Conservation (phyloP, 2,113 vertebrate genomes). For the Leptocoma aspasia region DNA sequence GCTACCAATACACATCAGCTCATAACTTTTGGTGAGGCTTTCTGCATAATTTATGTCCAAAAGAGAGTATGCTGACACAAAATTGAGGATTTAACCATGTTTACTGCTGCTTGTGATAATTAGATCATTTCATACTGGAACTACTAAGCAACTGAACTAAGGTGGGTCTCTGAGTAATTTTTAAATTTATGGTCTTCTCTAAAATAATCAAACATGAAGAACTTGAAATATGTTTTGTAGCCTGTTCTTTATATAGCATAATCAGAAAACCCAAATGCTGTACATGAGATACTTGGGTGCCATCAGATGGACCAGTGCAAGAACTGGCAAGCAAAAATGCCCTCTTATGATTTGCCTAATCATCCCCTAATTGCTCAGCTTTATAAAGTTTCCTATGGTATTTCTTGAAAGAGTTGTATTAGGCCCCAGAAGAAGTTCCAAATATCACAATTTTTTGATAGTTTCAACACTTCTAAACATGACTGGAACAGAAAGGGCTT, state of each 20-base stretch:
- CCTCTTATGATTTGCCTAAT: neutral
- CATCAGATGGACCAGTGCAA: neutral
- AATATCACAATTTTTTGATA: neutral
- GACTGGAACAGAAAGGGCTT: neutral
- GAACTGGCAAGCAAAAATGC: neutral
- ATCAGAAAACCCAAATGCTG: neutral
- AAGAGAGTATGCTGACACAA: neutral
- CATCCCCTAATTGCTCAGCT: neutral
- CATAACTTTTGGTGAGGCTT: neutral
- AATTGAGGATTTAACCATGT: neutral
- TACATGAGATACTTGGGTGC: neutral
- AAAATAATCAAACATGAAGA: neutral
- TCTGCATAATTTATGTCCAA: slow-evolving; percentile 13
- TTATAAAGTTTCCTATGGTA: neutral
- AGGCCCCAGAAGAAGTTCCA: neutral
- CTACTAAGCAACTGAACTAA: neutral
- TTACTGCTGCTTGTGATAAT: neutral
- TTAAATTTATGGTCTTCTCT: neutral
- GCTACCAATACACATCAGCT: neutral
- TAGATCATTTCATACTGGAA: neutral
- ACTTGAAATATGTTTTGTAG: neutral
- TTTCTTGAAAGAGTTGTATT: neutral
- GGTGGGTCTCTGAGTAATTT: neutral
- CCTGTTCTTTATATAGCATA: neutral
- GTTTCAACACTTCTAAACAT: neutral